Base-by-base conservation (phyloP, 2,888 invertebrate species). In the Cryptops parisi region DNA sequence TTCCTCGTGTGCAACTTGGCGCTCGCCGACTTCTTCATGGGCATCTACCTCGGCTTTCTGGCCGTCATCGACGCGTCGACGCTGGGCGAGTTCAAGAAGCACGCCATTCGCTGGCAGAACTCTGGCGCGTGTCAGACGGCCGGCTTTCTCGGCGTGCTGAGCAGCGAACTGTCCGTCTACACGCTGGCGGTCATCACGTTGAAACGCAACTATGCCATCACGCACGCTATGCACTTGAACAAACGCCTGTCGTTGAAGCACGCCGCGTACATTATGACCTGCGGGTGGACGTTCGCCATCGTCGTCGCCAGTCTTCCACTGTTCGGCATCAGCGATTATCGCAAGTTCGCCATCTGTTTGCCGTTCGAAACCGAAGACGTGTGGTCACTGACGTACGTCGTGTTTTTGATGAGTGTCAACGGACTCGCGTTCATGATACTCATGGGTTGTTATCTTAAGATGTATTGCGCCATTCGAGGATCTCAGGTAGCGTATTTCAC, bases 101-200 rank as follows among this genome's bases (percentile, higher is more conserved):
- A 89, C 71, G 96, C 96, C 17, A 91, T 97, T 59, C 84, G 86
- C 1, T 97, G 97, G 96, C 97, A 97, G 74, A 85, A 88, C 81
- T 90, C 90, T 25, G 77, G 81, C 38, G 88, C 87, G 24, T 97
- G 96, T 70, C 85, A 89, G 65, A 74, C 91, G 47, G 91, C 94
- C 1, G 97, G 97, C 17, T 94, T 96, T 68, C 76, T 97, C 46
- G 93, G 91, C 4, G 93, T 94, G 27, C 75, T 94, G 22, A 89
- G 89, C 59, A 88, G 90, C 1, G 94, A 96, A 71, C 73, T 97
- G 55, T 89, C 90, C 38, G 96, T 97, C 41, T 96, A 84, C 73
- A 96, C 96, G 2, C 74, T 97, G 63, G 90, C 96, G 2, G 89
- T 97, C 53, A 97, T 97, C 63, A 94, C 96, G 0, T 72, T 94